phyloP scores from a whole-genome alignment of 2,888 invertebrate genomes.

The Sympetrum striolatum region DNA sequence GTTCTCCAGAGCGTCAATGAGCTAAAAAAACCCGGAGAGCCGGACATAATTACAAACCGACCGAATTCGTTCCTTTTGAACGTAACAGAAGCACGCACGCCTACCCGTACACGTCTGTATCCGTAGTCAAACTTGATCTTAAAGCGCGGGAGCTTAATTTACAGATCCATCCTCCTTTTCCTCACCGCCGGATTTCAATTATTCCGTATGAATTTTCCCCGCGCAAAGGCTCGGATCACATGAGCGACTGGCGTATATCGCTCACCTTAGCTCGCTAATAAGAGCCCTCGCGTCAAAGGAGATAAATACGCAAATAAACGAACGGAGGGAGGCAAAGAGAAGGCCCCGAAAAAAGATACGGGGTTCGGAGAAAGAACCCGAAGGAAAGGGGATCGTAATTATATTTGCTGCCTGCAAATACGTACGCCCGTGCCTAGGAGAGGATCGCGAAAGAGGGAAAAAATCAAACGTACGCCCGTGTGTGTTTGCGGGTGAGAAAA shows the following conservation, averaged over 20 bases:
- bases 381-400: constrained; percentile 5
- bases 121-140: neutral
- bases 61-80: too few relatives aligned
- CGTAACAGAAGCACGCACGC: too few relatives aligned
- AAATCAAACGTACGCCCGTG: neutral
- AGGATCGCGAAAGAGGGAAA: neutral
- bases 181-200: neutral
- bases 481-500: neutral
- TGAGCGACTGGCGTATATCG: neutral
- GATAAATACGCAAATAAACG: constrained; percentile 17
- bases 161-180: neutral
- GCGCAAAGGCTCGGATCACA: neutral
- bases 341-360: neutral
- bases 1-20: too few relatives aligned
- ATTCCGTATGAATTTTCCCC: neutral
- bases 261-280: neutral
- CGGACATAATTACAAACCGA: too few relatives aligned
- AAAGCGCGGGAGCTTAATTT: neutral
- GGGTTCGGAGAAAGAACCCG: neutral
- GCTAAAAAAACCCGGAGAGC: too few relatives aligned
- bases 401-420: constrained; percentile 28
- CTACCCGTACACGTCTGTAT: too few relatives aligned
- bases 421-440: neutral
- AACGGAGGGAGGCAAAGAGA: neutral
- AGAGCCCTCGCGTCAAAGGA: neutral